phyloP scores from a whole-genome alignment of 37 sponge, comb jelly and placozoan species.

The Hormiphora californensis region DNA sequence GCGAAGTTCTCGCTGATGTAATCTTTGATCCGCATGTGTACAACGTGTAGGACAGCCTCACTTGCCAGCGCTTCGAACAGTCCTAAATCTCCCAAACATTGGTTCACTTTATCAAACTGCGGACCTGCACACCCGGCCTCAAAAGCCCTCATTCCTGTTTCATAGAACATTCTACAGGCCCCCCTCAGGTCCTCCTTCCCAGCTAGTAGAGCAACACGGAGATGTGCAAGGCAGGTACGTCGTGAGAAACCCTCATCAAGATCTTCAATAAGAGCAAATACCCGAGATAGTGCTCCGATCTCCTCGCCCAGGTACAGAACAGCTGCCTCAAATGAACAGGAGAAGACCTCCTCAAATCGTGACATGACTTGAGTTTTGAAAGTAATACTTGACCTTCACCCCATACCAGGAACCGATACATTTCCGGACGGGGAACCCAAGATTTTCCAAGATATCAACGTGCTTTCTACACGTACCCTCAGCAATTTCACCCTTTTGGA shows the following conservation, averaged over 20 bases:
- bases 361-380: conserved; percentile 14
- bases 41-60: conserved; percentile 25
- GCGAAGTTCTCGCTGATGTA: conserved; percentile 11
- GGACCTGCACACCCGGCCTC: no score
- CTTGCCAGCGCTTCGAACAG: conserved; percentile 3
- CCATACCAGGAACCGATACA: neutral
- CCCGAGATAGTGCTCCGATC: neutral
- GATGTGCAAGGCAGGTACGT: neutral
- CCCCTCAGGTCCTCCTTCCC: no score
- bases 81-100: neutral
- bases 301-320: neutral
- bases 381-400: conserved; percentile 21
- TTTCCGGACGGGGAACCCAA: conserved; percentile 15
- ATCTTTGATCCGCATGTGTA: neutral
- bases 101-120: conserved; percentile 18
- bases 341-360: neutral
- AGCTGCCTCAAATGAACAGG: neutral
- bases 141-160: no score
- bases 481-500: neutral
- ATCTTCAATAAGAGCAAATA: neutral
- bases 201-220: neutral
- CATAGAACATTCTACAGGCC: no score
- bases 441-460: neutral
- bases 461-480: neutral
- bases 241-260: neutral